A percentile compares a stretch with the other conserved stretches of the same genome.
phyloP scores from a whole-genome alignment of 1,140 invertebrate genomes.

The Ditylenchus dipsaci region DNA sequence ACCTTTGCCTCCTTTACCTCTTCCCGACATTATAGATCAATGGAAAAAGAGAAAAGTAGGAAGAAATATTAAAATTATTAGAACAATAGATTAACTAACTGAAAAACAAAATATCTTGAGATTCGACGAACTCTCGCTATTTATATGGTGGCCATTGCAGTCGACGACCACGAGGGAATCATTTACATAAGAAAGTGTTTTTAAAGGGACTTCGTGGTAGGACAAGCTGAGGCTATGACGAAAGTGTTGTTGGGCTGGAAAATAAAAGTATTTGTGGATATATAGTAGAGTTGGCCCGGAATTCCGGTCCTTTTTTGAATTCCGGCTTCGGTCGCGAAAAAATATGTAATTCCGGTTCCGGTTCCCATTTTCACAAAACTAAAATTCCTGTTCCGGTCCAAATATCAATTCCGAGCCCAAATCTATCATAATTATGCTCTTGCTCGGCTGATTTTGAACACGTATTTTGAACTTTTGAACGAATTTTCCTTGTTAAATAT shows the following conservation, averaged over 20 bases:
- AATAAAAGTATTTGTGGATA: too few relatives aligned
- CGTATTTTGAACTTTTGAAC: too few relatives aligned
- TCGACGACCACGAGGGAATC: neutral
- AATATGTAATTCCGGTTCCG: too few relatives aligned
- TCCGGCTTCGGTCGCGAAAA: too few relatives aligned
- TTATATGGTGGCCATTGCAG: neutral
- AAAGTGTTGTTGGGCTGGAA: too few relatives aligned
- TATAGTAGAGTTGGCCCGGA: neutral
- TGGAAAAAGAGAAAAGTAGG: neutral
- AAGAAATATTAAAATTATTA: neutral
- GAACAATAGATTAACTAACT: neutral
- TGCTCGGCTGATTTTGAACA: too few relatives aligned
- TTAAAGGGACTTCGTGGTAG: neutral
- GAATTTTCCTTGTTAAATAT: too few relatives aligned
- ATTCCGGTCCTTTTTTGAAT: too few relatives aligned
- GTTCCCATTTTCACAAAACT: too few relatives aligned
- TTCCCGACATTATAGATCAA: conserved; percentile 58
- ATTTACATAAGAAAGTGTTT: neutral
- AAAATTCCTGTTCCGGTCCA: too few relatives aligned
- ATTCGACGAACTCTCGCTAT: neutral
- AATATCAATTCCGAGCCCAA: neutral
- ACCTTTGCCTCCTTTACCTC: conserved; percentile 69
- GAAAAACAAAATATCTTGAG: neutral
- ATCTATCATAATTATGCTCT: neutral
- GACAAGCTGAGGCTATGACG: neutral